Percentiles rank a stretch among this genome's conserved stretches.
These are phyloP conservation scores for Eupleurogrammus muticus DNA, from an alignment of 2,797 vertebrate genomes.

Conservation along the genomic window DNA sequence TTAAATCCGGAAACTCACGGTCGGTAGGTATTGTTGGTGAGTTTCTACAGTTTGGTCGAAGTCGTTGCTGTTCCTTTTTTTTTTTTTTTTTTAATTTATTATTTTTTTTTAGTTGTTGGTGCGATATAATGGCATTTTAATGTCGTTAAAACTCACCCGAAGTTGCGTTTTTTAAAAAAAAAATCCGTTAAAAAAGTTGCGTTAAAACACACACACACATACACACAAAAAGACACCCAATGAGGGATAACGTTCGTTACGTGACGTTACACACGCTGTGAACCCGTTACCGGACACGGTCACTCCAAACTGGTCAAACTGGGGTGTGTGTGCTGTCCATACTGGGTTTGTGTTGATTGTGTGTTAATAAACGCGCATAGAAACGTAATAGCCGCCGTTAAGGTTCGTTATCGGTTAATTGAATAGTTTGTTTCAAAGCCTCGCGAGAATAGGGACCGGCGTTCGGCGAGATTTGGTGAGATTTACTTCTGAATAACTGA, in stretches of 20 bases:
- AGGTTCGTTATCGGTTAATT: background rate
- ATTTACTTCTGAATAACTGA: no score
- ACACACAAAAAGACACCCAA: background rate
- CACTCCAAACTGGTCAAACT: no score
- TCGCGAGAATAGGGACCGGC: background rate
- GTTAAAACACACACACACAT: no score
- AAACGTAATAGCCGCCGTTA: slow-evolving; percentile 56
- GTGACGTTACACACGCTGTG: background rate
- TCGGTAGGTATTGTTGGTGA: slow-evolving; percentile 77
- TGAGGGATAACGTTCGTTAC: background rate
- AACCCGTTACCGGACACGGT: no score
- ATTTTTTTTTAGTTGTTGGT: no score
- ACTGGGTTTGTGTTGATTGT: slow-evolving; percentile 2
- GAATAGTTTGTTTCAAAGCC: background rate
- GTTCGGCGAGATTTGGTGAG: slow-evolving; percentile 22
- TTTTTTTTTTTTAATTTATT: no score
- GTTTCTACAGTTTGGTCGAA: slow-evolving; percentile 61
- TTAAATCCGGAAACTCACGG: slow-evolving; percentile 69
- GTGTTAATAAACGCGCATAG: slow-evolving; percentile 18
- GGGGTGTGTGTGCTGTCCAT: no score
- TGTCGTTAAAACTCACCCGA: no score
- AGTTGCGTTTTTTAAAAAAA: no score
- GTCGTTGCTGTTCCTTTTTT: no score
- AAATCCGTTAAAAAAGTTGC: no score
- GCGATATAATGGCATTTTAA: no score